Base-by-base conservation (phyloP, 2,797 vertebrate genomes). In the Setipinna tenuifilis region DNA sequence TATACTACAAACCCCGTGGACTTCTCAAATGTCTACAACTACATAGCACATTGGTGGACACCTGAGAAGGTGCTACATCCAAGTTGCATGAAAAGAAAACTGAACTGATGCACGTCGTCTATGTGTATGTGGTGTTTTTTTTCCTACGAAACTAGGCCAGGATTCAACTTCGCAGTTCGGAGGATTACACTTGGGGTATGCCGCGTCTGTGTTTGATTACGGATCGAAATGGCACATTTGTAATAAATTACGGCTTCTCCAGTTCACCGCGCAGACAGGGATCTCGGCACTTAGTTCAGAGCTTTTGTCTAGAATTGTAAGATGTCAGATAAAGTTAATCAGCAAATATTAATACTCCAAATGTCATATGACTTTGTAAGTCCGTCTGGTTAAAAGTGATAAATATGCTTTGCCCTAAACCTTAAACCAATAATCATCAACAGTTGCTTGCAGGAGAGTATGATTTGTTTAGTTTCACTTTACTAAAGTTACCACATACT, bases 141-240 rank as follows among this genome's bases (percentile, higher is more conserved):
- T 75, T 75, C 31, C 35, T 19, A 75, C 7, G 17, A 75, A 75
- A 75, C 68, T 19, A 44, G 71, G 71, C 71, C 71, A 78, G 71
- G 71, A 78, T 78, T 78, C 71, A 78, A 41, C 71, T 78, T 44
- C 4, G 16, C 19, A 41, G 71, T 35, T 75, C 31, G 19, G 71
- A 9, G 4, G 71, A 78, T 78, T 41, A 78, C 31, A 44, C 35
- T 16, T 7, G 31, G 35, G 17, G 71, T 78, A 44, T 78, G 71
- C 35, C 31, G 71, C 41, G 41, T 78, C 71, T 78, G 71, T 21
- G 17, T 44, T 44, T 44, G 1, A 78, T 78, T 44, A 44, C 16
- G 16, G 31, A 78, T 78, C 16, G 16, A 78, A 78, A 78, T 78
- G 17, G 71, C 71, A 78, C 71, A 78, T 78, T 44, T 41, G 71